A percentile compares a stretch with the other conserved stretches of the same genome.
phyloP scores from a whole-genome alignment of 2,113 vertebrate species.

The Eptesicus fuscus region DNA sequence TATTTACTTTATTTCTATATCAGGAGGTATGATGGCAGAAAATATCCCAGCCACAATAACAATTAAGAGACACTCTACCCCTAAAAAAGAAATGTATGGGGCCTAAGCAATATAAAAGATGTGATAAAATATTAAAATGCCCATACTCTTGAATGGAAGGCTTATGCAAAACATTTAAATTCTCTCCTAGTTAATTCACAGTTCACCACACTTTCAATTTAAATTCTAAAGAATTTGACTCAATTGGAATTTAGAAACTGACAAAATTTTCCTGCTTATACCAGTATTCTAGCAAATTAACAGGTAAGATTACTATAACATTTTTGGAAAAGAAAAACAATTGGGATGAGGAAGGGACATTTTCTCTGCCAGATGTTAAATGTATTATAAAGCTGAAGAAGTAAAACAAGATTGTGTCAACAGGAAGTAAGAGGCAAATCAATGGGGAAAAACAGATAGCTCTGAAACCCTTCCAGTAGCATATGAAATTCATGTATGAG shows the following conservation, averaged over 20 bases:
- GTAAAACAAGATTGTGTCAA: neutral
- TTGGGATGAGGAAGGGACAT: neutral
- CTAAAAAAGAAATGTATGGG: neutral
- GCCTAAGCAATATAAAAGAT: neutral
- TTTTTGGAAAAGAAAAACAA: neutral
- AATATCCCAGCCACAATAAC: neutral
- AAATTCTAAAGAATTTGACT: neutral
- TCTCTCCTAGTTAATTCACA: neutral
- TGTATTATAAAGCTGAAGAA: neutral
- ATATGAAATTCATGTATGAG: neutral
- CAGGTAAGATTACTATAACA: neutral
- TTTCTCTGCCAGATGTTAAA: neutral
- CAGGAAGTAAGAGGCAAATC: neutral
- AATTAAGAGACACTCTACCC: neutral
- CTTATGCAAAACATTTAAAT: neutral
- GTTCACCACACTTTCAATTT: neutral
- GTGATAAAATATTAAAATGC: neutral
- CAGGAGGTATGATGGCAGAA: neutral
- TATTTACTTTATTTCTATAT: neutral
- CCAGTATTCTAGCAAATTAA: neutral
- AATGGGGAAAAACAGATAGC: neutral
- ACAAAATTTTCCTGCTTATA: neutral
- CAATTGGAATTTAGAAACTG: neutral
- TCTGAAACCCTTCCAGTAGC: neutral
- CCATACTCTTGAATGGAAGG: neutral